phyloP scores from a whole-genome alignment of 92 coral and sea anemone species.

The Parazoanthus darwini region DNA sequence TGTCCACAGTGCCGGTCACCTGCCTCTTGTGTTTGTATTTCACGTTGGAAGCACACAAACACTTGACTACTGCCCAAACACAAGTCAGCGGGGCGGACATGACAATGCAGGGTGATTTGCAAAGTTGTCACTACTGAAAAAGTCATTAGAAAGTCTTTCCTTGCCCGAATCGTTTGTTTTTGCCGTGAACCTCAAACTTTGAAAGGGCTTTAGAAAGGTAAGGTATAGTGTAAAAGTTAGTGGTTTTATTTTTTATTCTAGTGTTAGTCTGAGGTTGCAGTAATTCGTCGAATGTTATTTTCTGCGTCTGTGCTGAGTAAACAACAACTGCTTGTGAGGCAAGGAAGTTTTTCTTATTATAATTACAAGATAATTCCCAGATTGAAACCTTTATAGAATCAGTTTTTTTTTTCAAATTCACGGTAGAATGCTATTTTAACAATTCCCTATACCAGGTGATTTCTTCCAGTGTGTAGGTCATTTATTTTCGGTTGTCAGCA shows the following conservation, averaged over 20 bases:
- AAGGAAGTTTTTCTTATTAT: not conserved
- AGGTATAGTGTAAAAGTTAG: not conserved
- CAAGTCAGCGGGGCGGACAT: constrained; percentile 9
- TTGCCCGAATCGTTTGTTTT: not conserved
- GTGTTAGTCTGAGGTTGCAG: not conserved
- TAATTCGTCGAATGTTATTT: not conserved
- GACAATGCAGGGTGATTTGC: not conserved
- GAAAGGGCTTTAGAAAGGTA: not conserved
- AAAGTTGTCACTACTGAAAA: not conserved
- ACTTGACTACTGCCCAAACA: constrained; percentile 7
- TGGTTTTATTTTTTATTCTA: too few species aligned
- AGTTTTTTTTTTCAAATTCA: not conserved
- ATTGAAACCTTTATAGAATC: not conserved
- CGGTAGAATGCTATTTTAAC: not conserved
- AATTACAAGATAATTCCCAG: not conserved
- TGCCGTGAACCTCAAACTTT: not conserved
- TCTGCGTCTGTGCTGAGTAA: not conserved
- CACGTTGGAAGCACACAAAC: not conserved
- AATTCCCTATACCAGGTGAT: not conserved
- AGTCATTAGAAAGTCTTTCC: not conserved
- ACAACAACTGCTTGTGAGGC: not conserved
- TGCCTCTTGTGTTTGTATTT: constrained; percentile 7
- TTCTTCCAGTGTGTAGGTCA: too few species aligned
- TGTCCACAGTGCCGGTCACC: not conserved
- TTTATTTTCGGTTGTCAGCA: too few species aligned